Evolutionary conservation across 2,797 vertebrate genomes (phyloP).

Genomic region (Epinephelus coioides): DNA sequence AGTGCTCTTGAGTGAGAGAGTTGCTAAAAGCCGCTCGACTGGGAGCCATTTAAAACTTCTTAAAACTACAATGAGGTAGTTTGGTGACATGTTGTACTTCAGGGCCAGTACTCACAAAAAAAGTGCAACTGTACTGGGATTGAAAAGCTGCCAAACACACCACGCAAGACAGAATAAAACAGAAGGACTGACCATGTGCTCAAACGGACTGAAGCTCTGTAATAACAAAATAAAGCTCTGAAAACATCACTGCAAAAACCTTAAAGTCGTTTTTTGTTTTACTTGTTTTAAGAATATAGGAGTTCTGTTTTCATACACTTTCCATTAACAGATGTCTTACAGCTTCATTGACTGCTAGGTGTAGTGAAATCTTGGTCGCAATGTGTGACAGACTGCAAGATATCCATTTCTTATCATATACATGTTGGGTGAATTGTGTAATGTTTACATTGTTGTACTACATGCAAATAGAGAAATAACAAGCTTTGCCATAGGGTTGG

Average conservation of each 20-base stretch:
- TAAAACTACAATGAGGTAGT: not conserved
- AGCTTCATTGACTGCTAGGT: not conserved
- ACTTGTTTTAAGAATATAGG: too few species aligned
- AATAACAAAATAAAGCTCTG: not conserved
- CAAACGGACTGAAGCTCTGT: not conserved
- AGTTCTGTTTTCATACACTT: not conserved
- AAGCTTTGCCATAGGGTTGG: not conserved
- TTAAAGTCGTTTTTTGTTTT: too few species aligned
- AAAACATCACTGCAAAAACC: not conserved
- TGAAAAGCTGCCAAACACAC: not conserved
- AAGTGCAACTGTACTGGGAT: not conserved
- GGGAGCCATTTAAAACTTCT: constrained; percentile 10
- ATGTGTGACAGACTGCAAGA: not conserved
- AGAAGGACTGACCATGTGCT: not conserved
- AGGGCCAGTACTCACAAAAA: not conserved
- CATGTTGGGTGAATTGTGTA: not conserved
- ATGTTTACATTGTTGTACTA: not conserved
- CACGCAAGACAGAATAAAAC: not conserved
- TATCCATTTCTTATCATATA: not conserved
- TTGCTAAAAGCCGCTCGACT: not conserved
- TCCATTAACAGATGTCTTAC: not conserved
- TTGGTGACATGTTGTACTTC: constrained; percentile 3
- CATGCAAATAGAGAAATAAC: not conserved
- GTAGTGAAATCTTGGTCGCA: too few species aligned
- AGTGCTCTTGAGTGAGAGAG: not conserved